Evolutionary conservation across 2,113 vertebrate species (phyloP), one percentile per base, ranked within the genome.

Genomic region (Aphyosemion australe): DNA sequence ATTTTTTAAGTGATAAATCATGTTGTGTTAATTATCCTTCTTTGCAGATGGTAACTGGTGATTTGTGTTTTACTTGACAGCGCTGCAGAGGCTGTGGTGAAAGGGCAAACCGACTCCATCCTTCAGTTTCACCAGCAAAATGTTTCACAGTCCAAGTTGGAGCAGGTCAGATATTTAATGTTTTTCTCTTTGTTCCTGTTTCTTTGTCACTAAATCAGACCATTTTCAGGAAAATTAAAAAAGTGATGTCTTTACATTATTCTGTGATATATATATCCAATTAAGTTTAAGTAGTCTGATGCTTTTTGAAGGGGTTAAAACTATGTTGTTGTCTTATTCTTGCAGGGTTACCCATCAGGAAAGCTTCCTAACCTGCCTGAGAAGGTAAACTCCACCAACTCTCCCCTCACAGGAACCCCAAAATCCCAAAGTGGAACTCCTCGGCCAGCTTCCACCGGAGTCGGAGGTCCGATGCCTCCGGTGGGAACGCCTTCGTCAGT

Each of bases 71-170:
- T 77, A 65, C 79, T 77, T 59, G 45, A 34, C 91, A 99, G 97
- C 74, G 97, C 97, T 59, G 96, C 97, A 0, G 97, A 99, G 65
- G 95, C 97, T 6, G 96, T 99, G 32, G 90, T 97, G 34, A 96
- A 99, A 79, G 97, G 97, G 67, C 95, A 94, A 73, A 92, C 93
- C 0, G 96, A 97, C 64, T 98, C 96, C 79, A 99, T 99, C 61
- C 93, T 99, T 13, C 82, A 92, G 64, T 99, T 97, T 90, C 97
- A 99, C 89, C 95, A 98, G 93, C 97, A 99, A 90, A 97, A 97
- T 0, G 94, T 98, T 72, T 94, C 94, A 0, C 93, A 94, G 69
- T 91, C 94, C 69, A 98, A 97, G 89, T 85, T 98, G 63, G 96
- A 97, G 76, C 95, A 99, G 95, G 97, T 98, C 45, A 64, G 89